These are phyloP conservation scores for Sisor rabdophorus DNA, from an alignment of 2,113 vertebrate genomes.

Conservation along the genomic window DNA sequence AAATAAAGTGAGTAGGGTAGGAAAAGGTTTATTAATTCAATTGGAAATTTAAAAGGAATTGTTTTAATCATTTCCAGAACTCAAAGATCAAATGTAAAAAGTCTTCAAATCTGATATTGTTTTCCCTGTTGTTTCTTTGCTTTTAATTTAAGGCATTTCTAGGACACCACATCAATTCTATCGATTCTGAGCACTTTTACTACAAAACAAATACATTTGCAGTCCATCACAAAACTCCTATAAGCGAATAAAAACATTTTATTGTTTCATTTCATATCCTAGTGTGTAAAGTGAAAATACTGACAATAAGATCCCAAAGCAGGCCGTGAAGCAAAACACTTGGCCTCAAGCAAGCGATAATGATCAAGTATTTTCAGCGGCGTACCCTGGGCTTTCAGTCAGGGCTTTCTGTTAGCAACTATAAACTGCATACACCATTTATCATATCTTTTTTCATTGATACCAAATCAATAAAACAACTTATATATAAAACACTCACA, in stretches of 20 bases:
- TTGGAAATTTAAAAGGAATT: background rate
- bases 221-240: background rate
- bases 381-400: too few species aligned
- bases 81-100: background rate
- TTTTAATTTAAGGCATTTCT: background rate
- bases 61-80: background rate
- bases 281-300: background rate
- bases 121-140: background rate
- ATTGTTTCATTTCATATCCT: constrained; percentile 1
- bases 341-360: background rate
- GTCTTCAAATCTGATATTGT: background rate
- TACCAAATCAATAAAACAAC: too few species aligned
- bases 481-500: too few species aligned
- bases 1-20: background rate
- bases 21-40: background rate
- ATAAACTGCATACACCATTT: too few species aligned
- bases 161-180: background rate
- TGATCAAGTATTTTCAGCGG: background rate
- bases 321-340: background rate
- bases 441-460: too few species aligned
- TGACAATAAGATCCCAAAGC: background rate
- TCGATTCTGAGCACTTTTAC: background rate
- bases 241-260: background rate
- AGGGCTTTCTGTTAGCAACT: too few species aligned
- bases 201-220: background rate